A percentile compares a stretch with the other conserved stretches of the same genome.
These are phyloP conservation scores for Limosa lapponica DNA, from an alignment of 2,797 vertebrate genomes.

Conservation along the genomic window DNA sequence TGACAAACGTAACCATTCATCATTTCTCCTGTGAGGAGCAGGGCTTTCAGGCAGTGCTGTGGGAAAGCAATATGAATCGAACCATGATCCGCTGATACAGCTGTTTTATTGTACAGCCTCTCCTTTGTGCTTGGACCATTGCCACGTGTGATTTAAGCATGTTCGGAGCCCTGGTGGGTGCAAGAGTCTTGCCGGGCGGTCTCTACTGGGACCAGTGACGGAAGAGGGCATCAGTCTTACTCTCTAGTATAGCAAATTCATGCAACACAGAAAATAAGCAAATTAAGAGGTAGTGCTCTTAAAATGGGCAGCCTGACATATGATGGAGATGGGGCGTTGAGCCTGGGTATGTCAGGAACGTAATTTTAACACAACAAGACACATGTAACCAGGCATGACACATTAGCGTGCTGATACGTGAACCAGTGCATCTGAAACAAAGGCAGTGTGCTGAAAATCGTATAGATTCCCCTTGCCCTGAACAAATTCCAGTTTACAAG, in stretches of 20 bases:
- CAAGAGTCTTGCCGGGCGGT: background rate
- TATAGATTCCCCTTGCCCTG: background rate
- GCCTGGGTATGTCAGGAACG: slow-evolving; percentile 68
- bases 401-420: slow-evolving; percentile 11
- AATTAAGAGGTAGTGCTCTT: slow-evolving; percentile 64
- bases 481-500: slow-evolving; percentile 21
- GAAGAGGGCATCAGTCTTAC: background rate
- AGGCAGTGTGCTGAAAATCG: slow-evolving; percentile 39
- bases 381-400: slow-evolving; percentile 69
- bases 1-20: background rate
- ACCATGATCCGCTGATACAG: slow-evolving; percentile 1
- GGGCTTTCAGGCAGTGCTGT: background rate
- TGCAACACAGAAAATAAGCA: slow-evolving; percentile 10
- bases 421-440: slow-evolving; percentile 35
- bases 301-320: slow-evolving; percentile 44
- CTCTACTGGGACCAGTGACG: background rate
- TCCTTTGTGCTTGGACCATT: background rate
- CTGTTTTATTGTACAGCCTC: slow-evolving; percentile 15
- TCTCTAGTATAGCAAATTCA: background rate
- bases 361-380: slow-evolving; percentile 74
- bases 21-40: background rate
- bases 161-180: slow-evolving; percentile 31
- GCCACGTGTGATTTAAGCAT: slow-evolving; percentile 20
- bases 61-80: background rate
- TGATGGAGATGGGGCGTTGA: slow-evolving; percentile 43